Base-by-base conservation (phyloP, 1,140 invertebrate species). In the Bombus confusus region DNA sequence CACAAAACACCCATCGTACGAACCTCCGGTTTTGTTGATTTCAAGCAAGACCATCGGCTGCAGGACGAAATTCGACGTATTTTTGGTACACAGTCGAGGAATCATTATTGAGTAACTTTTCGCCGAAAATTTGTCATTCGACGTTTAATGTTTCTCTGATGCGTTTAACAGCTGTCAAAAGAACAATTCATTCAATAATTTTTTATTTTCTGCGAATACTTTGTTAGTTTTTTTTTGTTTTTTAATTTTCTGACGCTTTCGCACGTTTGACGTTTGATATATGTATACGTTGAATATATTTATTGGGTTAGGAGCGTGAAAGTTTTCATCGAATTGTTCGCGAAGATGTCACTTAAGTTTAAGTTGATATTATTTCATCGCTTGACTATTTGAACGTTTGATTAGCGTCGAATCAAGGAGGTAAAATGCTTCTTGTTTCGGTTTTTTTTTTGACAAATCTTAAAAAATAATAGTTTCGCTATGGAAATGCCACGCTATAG, bases 61-160 rank as follows among this genome's bases (percentile, higher is more conserved):
- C 92, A 94, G 34, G 90, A 94, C 15, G 92, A 94, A 80, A 94
- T 95, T 73, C 75, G 80, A 82, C 83, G 85, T 34, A 83, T 92
- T 72, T 95, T 95, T 80, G 95, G 95, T 90, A 88, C 41, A 3
- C 10, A 34, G 12, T 15, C 13, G 10, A 39, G 9, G 3, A 25
- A 34, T 76, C 57, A 3, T 43, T 18, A 25, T 83, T 31, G 15
- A 52, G 13, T 64, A 80, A 59, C 74, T 74, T 83, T 13, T 34
- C 5, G 1, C 0, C 13, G 8, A 25, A 41, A 41, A 59, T 6
- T 22, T 59, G 59, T 5, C 37, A 12, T 8, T 64, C 31, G 13
- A 31, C n/a, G 15, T 31, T 31, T 31, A 66, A 57, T 18, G 15
- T 43, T 47, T 66, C 15, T 34, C n/a, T 0, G n/a, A 34, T 66